Evolutionary conservation across 2,888 invertebrate species (phyloP), one percentile per base, ranked within the genome.

Genomic region (Dynastes grantii): DNA sequence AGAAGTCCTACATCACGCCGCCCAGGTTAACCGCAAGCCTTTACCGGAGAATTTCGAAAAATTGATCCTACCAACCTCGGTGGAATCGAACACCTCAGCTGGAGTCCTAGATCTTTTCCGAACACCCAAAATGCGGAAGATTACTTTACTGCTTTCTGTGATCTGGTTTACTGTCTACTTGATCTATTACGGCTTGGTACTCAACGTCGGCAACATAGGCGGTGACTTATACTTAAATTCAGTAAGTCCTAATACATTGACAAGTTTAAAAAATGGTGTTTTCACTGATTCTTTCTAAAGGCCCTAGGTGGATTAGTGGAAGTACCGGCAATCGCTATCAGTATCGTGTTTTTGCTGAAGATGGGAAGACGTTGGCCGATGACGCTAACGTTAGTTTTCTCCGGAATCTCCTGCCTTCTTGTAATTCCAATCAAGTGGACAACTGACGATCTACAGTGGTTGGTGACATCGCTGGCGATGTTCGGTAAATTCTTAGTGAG

Each of bases 111-210:
- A 94, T 87, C 90, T 95, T 1, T 94, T 95, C 86, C 91, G 91
- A 84, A 93, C 94, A 64, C 89, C 90, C 49, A 90, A 90, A 82
- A 90, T 95, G 84, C 88, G 93, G 64, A 93, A 92, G 85, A 92
- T 93, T 81, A 94, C 95, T 0, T 90, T 94, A 58, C 92, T 94
- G 80, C 90, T 95, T 58, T 93, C 94, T 79, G 88, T 94, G 76
- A 92, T 94, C 77, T 95, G 95, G 95, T 95, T 95, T 87, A 91
- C 93, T 70, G 93, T 95, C 89, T 94, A 95, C 79, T 91, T 95
- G 68, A 93, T 94, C 0, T 95, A 95, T 87, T 95, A 95, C 83
- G 95, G 95, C 1, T 89, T 95, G 45, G 91, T 95, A 79, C 88
- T 95, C 78, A 95, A 95, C 85, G 90, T 95, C 81, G 93, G 93